Evolutionary conservation across 2,113 vertebrate species (phyloP).

Genomic region (Hydropotes inermis): DNA sequence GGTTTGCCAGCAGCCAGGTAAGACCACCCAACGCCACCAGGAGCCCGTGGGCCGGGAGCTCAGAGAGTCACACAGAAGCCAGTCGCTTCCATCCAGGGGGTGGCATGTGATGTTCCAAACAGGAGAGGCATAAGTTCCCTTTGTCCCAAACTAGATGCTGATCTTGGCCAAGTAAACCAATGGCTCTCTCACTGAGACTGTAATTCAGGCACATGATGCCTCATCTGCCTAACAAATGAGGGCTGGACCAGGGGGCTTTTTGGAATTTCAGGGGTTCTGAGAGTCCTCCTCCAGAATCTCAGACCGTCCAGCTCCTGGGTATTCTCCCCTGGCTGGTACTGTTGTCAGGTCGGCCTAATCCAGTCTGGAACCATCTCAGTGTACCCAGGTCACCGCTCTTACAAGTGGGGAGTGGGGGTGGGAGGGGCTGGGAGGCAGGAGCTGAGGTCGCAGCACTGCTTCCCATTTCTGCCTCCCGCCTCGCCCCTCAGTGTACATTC

Average conservation of each 20-base stretch:
- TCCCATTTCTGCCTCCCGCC: not conserved
- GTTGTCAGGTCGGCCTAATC: not conserved
- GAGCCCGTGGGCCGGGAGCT: not conserved
- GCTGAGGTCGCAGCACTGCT: not conserved
- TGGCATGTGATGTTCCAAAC: not conserved
- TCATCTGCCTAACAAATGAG: not conserved
- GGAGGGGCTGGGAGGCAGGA: not conserved
- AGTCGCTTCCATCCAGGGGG: not conserved
- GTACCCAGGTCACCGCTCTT: not conserved
- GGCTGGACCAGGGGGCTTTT: not conserved
- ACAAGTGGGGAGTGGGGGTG: not conserved
- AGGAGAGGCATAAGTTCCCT: not conserved
- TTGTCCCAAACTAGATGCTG: constrained; percentile 9
- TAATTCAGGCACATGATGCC: not conserved
- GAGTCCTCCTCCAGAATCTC: not conserved
- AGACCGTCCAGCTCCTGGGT: not conserved
- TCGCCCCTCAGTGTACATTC: constrained; percentile 53
- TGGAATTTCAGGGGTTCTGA: not conserved
- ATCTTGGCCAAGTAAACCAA: not conserved
- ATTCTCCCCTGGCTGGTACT: not conserved
- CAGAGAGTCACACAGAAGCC: not conserved
- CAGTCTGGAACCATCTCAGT: not conserved
- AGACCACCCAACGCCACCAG: not conserved
- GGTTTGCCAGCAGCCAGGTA: constrained; percentile 73
- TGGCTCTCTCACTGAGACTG: not conserved